A percentile compares a stretch with the other conserved stretches of the same genome.
Conservation (phyloP, 2,797 vertebrate genomes). For the Pseudotriccus pelzelni region DNA sequence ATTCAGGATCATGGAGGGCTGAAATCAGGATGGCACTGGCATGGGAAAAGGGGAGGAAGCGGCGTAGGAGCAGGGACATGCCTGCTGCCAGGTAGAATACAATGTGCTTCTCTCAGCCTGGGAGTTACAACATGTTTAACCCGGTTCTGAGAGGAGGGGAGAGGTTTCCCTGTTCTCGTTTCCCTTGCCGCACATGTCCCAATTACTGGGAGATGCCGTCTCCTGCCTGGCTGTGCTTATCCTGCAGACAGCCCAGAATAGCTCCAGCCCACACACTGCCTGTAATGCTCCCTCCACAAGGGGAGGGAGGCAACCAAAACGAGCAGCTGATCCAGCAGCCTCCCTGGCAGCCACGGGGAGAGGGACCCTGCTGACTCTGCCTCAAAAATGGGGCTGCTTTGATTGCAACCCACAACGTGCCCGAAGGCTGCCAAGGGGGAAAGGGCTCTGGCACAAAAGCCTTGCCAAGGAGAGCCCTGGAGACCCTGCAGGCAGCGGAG, state of each 20-base stretch:
- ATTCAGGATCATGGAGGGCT: not conserved
- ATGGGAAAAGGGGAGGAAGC: not conserved
- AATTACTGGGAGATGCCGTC: constrained; percentile 13
- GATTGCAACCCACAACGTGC: not conserved
- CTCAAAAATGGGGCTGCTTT: constrained; percentile 32
- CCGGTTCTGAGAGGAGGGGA: not conserved
- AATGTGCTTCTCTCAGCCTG: not conserved
- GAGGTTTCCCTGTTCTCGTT: not conserved
- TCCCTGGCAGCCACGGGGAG: not conserved
- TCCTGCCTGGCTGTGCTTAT: constrained; percentile 25
- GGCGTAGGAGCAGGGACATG: accelerated
- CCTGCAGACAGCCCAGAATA: constrained; percentile 67
- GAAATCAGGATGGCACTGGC: not conserved
- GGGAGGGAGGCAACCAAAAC: not conserved
- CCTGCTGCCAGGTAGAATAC: not conserved
- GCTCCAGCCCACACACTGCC: constrained; percentile 28
- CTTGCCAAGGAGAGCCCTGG: not conserved
- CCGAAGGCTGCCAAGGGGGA: not conserved
- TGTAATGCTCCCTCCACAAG: not conserved
- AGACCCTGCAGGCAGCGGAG: not conserved
- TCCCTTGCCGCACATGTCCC: not conserved
- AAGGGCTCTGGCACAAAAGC: not conserved
- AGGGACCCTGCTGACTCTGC: not conserved
- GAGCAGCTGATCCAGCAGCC: not conserved
- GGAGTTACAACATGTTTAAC: not conserved